Conservation (phyloP, 2,888 invertebrate species). For the Agrochola macilenta region DNA sequence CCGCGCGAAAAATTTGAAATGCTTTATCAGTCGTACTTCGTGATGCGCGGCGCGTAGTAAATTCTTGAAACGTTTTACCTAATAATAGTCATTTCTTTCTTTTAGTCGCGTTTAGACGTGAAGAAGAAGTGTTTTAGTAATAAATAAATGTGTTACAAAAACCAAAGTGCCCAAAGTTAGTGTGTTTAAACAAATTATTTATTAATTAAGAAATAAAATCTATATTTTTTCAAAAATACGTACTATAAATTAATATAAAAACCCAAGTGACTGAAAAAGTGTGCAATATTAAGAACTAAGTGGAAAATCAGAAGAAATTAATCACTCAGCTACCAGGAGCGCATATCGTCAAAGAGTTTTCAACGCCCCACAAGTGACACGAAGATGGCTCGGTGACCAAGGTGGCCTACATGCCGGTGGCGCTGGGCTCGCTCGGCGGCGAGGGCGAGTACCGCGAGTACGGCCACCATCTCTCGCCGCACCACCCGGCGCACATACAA, state of each 20-base stretch:
- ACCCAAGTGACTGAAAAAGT: slow-evolving; percentile 21
- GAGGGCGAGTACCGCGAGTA: slow-evolving; percentile 91
- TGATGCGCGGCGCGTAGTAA: slow-evolving; percentile 74
- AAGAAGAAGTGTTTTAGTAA: slow-evolving; percentile 49
- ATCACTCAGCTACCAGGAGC: slow-evolving; percentile 69
- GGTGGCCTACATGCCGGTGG: slow-evolving; percentile 92
- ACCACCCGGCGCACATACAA: slow-evolving; percentile 82
- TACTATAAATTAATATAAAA: slow-evolving; percentile 7
- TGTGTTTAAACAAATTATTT: slow-evolving; percentile 54
- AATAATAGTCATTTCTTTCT: slow-evolving; percentile 44
- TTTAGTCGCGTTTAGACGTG: slow-evolving; percentile 46
- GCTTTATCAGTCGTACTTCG: slow-evolving; percentile 86
- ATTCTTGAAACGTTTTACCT: slow-evolving; percentile 65
- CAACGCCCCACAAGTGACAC: slow-evolving; percentile 58
- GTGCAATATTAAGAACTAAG: slow-evolving; percentile 1
- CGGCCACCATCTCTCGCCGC: slow-evolving; percentile 88
- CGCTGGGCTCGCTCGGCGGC: slow-evolving; percentile 92
- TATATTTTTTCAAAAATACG: slow-evolving; percentile 18
- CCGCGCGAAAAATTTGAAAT: slow-evolving; percentile 91
- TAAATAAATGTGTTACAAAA: slow-evolving; percentile 61
- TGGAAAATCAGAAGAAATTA: slow-evolving; percentile 20
- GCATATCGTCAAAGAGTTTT: slow-evolving; percentile 56
- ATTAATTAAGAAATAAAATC: slow-evolving; percentile 40
- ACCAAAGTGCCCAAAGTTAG: slow-evolving; percentile 82
- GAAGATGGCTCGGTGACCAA: slow-evolving; percentile 91